Conservation (phyloP, 2,113 vertebrate genomes). For the Pandion haliaetus region DNA sequence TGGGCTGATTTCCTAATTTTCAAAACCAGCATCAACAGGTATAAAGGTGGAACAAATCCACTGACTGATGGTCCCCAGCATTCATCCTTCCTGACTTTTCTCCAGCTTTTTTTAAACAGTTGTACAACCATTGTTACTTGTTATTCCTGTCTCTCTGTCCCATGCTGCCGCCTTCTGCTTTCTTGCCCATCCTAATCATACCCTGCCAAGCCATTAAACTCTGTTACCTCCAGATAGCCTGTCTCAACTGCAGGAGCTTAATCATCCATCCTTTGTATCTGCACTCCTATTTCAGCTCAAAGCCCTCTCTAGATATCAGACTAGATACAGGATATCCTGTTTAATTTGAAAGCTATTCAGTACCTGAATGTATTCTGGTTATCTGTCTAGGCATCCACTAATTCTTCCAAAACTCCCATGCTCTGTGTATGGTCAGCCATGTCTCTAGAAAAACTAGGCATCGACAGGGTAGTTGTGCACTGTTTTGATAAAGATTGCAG, state of each 20-base stretch:
- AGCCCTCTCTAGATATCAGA: background rate
- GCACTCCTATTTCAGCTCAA: background rate
- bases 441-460: background rate
- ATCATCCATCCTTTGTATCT: background rate
- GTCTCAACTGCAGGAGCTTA: background rate
- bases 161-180: background rate
- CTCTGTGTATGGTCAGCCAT: background rate
- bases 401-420: background rate
- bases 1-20: background rate
- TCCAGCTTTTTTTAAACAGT: background rate
- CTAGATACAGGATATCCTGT: background rate
- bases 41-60: background rate
- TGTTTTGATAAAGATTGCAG: background rate
- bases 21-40: background rate
- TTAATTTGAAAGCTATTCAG: background rate
- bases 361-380: background rate
- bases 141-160: background rate
- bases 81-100: background rate
- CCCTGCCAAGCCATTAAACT: background rate
- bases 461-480: background rate
- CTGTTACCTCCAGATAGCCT: background rate
- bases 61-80: background rate
- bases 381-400: background rate
- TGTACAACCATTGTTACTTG: background rate
- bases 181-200: background rate